These are phyloP conservation scores for Bellardia pandia DNA, from an alignment of 2,888 invertebrate genomes.

Conservation along the genomic window DNA sequence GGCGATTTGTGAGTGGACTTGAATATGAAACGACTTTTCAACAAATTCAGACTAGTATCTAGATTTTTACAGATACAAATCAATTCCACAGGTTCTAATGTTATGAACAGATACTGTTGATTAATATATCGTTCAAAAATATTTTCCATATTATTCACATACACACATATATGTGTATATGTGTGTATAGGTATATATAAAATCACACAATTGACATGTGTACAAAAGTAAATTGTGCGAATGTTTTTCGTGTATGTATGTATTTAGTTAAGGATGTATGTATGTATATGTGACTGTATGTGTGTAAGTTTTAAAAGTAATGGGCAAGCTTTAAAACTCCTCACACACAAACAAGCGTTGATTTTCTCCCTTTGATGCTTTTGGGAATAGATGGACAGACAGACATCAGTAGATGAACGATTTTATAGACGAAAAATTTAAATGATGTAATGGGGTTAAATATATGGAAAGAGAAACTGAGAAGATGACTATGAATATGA, in stretches of 20 bases:
- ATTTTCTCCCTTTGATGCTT: constrained; percentile 66
- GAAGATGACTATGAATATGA: background rate
- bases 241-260: constrained; percentile 28
- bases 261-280: background rate
- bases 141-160: constrained; percentile 41
- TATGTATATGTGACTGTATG: constrained; percentile 38
- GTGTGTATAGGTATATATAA: background rate
- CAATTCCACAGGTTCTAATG: background rate
- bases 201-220: constrained; percentile 22
- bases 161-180: constrained; percentile 21
- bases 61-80: background rate
- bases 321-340: constrained; percentile 58
- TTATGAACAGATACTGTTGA: constrained; percentile 40
- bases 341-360: constrained; percentile 1
- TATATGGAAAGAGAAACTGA: constrained; percentile 42
- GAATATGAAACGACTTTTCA: no score
- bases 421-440: constrained; percentile 63
- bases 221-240: constrained; percentile 62
- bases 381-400: constrained; percentile 56
- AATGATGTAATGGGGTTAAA: constrained; percentile 69
- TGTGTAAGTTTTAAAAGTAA: constrained; percentile 64
- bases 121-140: constrained; percentile 49
- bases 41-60: no score
- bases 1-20: no score
- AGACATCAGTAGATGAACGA: constrained; percentile 43